phyloP scores from a whole-genome alignment of 2,888 invertebrate species.

The Melanchra persicariae region DNA sequence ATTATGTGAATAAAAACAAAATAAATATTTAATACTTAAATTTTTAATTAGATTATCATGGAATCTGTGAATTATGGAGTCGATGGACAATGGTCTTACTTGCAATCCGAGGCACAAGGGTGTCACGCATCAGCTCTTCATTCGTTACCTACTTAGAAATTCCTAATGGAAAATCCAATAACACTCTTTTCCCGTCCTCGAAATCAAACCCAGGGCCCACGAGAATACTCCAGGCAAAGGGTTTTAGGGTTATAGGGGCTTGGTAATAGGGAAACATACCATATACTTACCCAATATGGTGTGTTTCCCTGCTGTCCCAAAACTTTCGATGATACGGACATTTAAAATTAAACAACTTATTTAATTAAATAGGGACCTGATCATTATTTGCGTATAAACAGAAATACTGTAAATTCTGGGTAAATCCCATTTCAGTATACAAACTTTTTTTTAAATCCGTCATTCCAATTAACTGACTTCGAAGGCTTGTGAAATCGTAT shows the following conservation, averaged over 20 bases:
- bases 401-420: neutral
- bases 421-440: slow-evolving; percentile 10
- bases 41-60: too few species aligned
- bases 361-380: slow-evolving; percentile 35
- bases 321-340: slow-evolving; percentile 4
- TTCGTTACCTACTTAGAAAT: too few species aligned
- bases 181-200: too few species aligned
- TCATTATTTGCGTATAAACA: slow-evolving; percentile 6
- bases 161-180: too few species aligned
- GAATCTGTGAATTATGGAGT: neutral
- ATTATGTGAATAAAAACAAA: neutral
- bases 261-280: too few species aligned
- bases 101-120: too few species aligned
- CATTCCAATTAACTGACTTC: slow-evolving; percentile 1
- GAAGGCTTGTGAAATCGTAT: neutral
- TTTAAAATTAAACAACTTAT: slow-evolving; percentile 41
- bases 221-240: too few species aligned
- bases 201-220: too few species aligned
- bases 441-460: slow-evolving; percentile 50
- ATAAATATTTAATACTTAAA: neutral
- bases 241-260: too few species aligned
- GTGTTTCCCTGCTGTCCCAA: neutral
- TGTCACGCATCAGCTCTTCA: too few species aligned
- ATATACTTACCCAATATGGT: too few species aligned
- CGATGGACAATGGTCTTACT: too few species aligned